Percentiles rank a stretch among this genome's conserved stretches.
Conservation (phyloP, 2,888 invertebrate species). For the Temnothorax rugatulus region DNA sequence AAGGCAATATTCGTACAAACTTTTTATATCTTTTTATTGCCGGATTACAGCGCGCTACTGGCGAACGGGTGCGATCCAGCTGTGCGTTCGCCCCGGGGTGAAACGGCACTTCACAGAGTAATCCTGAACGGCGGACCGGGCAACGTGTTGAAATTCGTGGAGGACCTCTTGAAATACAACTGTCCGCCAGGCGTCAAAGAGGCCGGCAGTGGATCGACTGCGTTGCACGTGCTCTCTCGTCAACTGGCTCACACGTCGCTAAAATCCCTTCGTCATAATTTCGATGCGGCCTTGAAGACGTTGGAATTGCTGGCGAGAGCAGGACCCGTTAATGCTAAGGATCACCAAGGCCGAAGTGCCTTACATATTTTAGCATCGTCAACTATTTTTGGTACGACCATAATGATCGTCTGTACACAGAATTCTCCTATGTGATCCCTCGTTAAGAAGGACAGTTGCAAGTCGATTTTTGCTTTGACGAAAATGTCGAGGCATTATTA, state of each 20-base stretch:
- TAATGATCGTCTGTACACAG: background rate
- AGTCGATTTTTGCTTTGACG: too few relatives aligned
- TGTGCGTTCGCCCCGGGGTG: constrained; percentile 83
- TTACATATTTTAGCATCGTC: constrained; percentile 82
- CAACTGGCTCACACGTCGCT: constrained; percentile 78
- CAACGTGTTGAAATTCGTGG: constrained; percentile 79
- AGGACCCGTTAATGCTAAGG: constrained; percentile 81
- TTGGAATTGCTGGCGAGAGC: constrained; percentile 79
- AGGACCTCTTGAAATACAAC: constrained; percentile 80
- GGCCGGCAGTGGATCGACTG: constrained; percentile 82
- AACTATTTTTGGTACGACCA: constrained; percentile 73
- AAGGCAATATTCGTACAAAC: background rate
- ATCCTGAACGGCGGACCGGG: constrained; percentile 79
- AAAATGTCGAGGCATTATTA: background rate
- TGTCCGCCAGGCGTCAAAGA: constrained; percentile 83
- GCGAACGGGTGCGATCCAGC: constrained; percentile 82
- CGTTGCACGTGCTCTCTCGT: constrained; percentile 81
- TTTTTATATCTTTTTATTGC: constrained; percentile 7
- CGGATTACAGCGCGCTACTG: constrained; percentile 67
- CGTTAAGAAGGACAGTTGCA: too few relatives aligned
- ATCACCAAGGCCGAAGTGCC: constrained; percentile 82
- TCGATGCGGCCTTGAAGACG: constrained; percentile 78
- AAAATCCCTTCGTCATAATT: constrained; percentile 77
- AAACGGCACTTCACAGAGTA: constrained; percentile 83
- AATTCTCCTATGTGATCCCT: too few relatives aligned